phyloP scores from a whole-genome alignment of 2,888 invertebrate genomes.

The Lepeophtheirus nordmannii region DNA sequence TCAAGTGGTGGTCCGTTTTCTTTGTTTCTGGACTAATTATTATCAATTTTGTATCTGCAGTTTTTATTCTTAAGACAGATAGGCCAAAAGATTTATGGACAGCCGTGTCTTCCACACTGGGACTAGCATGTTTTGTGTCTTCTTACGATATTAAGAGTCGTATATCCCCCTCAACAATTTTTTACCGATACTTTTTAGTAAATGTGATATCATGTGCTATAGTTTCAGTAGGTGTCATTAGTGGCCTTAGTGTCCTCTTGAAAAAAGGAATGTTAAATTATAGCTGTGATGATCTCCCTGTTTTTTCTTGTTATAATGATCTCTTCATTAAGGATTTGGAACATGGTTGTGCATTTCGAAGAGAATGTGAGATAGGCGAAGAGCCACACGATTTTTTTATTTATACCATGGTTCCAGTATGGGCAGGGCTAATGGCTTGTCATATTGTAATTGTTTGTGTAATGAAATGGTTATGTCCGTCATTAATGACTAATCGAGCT shows the following conservation, averaged over 20 bases:
- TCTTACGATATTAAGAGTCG: background rate
- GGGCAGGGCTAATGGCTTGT: background rate
- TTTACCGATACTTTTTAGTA: background rate
- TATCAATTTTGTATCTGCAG: background rate
- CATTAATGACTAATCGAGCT: background rate
- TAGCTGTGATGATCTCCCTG: background rate
- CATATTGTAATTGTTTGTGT: background rate
- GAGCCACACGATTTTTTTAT: conserved; percentile 1
- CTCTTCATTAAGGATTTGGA: too few relatives aligned
- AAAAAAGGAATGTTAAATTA: background rate
- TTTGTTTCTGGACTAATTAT: background rate
- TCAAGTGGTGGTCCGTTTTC: background rate
- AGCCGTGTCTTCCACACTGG: background rate
- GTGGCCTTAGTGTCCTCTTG: background rate
- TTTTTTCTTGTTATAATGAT: background rate
- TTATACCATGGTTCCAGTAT: background rate
- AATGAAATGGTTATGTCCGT: background rate
- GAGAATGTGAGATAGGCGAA: background rate
- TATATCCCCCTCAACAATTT: background rate
- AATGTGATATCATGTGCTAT: background rate
- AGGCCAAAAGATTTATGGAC: background rate
- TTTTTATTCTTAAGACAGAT: background rate
- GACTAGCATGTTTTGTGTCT: background rate
- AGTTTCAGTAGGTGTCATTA: background rate
- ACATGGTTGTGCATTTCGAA: background rate